Evolutionary conservation across 2,888 invertebrate genomes (phyloP).

Genomic region (Oxyscelio sp.): DNA sequence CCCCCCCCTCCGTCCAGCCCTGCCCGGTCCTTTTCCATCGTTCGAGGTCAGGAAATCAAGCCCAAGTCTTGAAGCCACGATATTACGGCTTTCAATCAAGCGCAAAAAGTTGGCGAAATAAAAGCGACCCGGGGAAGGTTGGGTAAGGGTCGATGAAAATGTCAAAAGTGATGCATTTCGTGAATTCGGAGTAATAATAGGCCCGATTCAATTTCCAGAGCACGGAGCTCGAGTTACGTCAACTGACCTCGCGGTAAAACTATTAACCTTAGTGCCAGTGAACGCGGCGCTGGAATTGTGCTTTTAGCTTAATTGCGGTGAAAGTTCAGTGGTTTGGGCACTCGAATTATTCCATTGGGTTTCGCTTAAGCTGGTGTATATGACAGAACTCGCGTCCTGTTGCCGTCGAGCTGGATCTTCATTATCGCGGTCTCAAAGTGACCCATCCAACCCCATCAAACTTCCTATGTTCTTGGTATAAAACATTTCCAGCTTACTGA

Average conservation of each 20-base stretch:
- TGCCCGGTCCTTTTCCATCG: slow-evolving; percentile 67
- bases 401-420: too few relatives aligned
- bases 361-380: too few relatives aligned
- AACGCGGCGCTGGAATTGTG: slow-evolving; percentile 80
- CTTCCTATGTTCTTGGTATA: too few relatives aligned
- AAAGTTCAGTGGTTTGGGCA: slow-evolving; percentile 78
- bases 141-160: slow-evolving; percentile 63
- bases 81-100: slow-evolving; percentile 54
- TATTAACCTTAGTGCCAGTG: slow-evolving; percentile 79
- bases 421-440: too few relatives aligned
- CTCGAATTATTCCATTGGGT: slow-evolving; percentile 35
- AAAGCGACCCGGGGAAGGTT: slow-evolving; percentile 7
- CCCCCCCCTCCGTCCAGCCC: slow-evolving; percentile 84
- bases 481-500: too few relatives aligned
- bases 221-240: slow-evolving; percentile 67
- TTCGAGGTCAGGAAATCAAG: slow-evolving; percentile 75
- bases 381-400: too few relatives aligned
- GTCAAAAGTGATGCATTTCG: slow-evolving; percentile 64
- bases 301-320: slow-evolving; percentile 83
- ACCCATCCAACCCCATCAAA: too few relatives aligned
- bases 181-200: slow-evolving; percentile 52
- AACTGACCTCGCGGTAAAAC: slow-evolving; percentile 77
- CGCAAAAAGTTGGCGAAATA: background rate
- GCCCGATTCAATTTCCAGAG: slow-evolving; percentile 67
- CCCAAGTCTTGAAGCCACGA: slow-evolving; percentile 46